Base-by-base conservation (phyloP, 1,140 invertebrate genomes). In the Episyrphus balteatus region DNA sequence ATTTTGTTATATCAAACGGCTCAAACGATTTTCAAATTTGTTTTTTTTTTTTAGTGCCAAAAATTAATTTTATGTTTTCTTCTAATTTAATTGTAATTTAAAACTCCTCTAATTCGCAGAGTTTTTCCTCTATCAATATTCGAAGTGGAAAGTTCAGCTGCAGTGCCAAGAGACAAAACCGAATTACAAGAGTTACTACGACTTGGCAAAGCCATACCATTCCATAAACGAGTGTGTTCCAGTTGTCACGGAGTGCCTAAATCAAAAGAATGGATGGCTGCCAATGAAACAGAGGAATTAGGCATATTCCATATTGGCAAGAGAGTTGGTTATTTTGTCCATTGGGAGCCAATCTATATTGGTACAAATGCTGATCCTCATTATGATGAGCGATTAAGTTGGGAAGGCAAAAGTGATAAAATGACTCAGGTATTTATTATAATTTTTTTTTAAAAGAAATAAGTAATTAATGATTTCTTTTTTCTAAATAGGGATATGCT, bases 321-420 rank as follows among this genome's bases (percentile, higher is more conserved):
- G 57, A 72, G 89, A 18, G 81, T 75, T 3, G 84, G 86, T 13
- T 79, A 78, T 47, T 86, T 81, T 60, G 74, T 86, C 17, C 85
- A 88, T 60, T 93, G 90, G 90, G 89, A 92, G 67, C 89, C 89
- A 1, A 89, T 91, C 52, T 91, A 85, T 54, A 89, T 91, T 50
- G 88, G 87, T 18, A 89, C 86, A 0, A 82, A 89, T 66, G 72
- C 79, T 9, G 90, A 93, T 60, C 90, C 91, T 0, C 73, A 88
- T 44, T 95, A 93, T 60, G 90, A 93, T 53, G 83, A 90, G 61
- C 74, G 88, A 62, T 76, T 90, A 17, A 88, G 83, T 59, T 91
- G 88, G 88, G 86, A 91, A 61, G 88, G 88, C 42, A 88, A 87
- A 69, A 88, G 86, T 66, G 87, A 91, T 68, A 91, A 91, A 74